A percentile compares a stretch with the other conserved stretches of the same genome.
Evolutionary conservation across 1,140 invertebrate genomes (phyloP).

Genomic region (Nasonia giraulti): DNA sequence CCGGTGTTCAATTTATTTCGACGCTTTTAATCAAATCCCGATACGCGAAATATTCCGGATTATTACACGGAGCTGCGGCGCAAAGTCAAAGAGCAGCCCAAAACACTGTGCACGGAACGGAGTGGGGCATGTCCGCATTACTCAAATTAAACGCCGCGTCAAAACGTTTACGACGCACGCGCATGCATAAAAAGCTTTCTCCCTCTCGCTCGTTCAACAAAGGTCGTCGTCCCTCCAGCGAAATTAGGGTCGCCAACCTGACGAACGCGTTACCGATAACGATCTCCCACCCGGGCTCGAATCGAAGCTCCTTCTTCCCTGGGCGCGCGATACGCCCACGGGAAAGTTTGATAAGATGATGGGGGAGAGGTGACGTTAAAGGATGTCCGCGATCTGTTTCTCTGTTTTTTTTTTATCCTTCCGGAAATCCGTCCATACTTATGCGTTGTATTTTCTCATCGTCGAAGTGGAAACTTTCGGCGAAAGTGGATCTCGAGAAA

Average conservation of each 20-base stretch:
- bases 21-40: background rate
- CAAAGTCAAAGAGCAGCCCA: background rate
- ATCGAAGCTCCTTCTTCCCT: background rate
- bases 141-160: conserved; percentile 36
- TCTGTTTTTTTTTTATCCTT: background rate
- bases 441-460: too few species aligned
- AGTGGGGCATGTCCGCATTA: background rate
- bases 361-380: background rate
- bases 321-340: background rate
- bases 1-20: background rate
- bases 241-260: conserved; percentile 17
- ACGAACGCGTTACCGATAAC: conserved; percentile 39
- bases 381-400: background rate
- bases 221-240: background rate
- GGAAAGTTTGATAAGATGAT: background rate
- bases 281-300: background rate
- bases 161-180: background rate
- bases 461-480: too few species aligned
- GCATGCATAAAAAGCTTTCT: conserved; percentile 4
- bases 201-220: background rate
- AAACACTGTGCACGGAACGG: background rate
- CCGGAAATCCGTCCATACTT: too few species aligned
- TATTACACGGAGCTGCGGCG: background rate
- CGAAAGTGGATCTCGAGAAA: background rate
- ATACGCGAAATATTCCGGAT: background rate